These are phyloP conservation scores for Arenicola marina DNA, from an alignment of 2,888 invertebrate species.

Conservation along the genomic window DNA sequence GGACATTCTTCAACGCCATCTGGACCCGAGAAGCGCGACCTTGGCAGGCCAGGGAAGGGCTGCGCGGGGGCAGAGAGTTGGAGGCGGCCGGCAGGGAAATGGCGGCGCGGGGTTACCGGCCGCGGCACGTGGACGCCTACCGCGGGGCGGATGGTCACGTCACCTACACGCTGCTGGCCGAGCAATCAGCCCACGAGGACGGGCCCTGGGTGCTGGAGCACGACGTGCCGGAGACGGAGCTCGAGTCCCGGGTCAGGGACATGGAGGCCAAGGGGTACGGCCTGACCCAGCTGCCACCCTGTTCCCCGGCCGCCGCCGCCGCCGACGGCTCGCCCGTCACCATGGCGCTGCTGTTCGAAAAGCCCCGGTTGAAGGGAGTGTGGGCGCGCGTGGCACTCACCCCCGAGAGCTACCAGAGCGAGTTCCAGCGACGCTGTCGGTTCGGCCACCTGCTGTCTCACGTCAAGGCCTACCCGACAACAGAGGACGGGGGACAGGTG, in stretches of 20 bases:
- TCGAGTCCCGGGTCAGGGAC: conserved; percentile 1
- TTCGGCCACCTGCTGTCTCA: conserved; percentile 23
- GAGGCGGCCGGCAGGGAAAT: neutral
- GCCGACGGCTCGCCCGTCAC: too few relatives aligned
- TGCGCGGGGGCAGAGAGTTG: neutral
- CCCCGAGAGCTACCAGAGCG: conserved; percentile 9
- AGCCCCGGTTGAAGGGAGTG: neutral
- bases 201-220: neutral
- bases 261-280: conserved; percentile 11
- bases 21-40: too few relatives aligned
- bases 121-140: neutral
- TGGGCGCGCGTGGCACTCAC: conserved; percentile 14
- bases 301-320: conserved; percentile 3
- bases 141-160: neutral
- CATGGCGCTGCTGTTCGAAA: conserved; percentile 18
- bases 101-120: neutral
- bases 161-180: neutral
- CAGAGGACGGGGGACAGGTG: neutral
- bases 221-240: conserved; percentile 6
- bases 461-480: conserved; percentile 14
- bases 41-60: too few relatives aligned
- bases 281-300: conserved; percentile 8
- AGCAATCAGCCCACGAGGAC: neutral
- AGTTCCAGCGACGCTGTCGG: conserved; percentile 13
- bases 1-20: neutral